Evolutionary conservation across 2,797 vertebrate genomes (phyloP).

Genomic region (Ctenopoma kingsleyae): DNA sequence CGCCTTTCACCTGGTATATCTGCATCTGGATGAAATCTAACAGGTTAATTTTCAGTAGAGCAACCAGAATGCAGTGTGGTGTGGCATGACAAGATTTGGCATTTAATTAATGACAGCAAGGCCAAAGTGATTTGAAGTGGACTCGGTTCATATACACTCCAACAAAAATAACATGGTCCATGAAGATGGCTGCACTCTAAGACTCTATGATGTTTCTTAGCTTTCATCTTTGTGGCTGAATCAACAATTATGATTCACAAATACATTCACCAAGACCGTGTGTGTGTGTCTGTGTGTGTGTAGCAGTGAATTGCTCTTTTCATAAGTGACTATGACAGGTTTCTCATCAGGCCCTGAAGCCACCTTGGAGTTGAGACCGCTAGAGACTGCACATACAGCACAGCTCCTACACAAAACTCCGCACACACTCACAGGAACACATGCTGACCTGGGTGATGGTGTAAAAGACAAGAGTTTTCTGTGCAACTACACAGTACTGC

Average conservation of each 20-base stretch:
- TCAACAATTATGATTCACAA: conserved; percentile 35
- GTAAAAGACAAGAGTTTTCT: conserved; percentile 44
- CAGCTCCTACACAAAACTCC: conserved; percentile 48
- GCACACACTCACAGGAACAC: conserved; percentile 32
- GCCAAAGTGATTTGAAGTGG: not conserved
- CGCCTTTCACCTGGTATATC: not conserved
- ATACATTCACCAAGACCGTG: conserved; percentile 37
- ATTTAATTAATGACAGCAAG: not conserved
- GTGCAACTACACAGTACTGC: conserved; percentile 31
- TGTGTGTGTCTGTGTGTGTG: conserved; percentile 22
- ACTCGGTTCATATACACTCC: not conserved
- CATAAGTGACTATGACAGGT: conserved; percentile 76
- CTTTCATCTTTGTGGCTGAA: conserved; percentile 18
- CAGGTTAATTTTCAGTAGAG: not conserved
- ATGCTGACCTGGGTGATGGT: conserved; percentile 30
- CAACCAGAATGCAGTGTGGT: not conserved
- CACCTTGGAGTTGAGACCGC: conserved; percentile 52
- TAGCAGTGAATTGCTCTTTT: conserved; percentile 74
- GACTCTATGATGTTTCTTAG: not conserved
- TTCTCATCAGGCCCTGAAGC: conserved; percentile 73
- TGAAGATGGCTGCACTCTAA: not conserved
- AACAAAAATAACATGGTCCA: conserved; percentile 11
- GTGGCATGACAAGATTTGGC: not conserved
- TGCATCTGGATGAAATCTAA: not conserved
- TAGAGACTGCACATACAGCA: conserved; percentile 24